Evolutionary conservation across 2,797 vertebrate species (phyloP).

Genomic region (Antennarius maculatus): DNA sequence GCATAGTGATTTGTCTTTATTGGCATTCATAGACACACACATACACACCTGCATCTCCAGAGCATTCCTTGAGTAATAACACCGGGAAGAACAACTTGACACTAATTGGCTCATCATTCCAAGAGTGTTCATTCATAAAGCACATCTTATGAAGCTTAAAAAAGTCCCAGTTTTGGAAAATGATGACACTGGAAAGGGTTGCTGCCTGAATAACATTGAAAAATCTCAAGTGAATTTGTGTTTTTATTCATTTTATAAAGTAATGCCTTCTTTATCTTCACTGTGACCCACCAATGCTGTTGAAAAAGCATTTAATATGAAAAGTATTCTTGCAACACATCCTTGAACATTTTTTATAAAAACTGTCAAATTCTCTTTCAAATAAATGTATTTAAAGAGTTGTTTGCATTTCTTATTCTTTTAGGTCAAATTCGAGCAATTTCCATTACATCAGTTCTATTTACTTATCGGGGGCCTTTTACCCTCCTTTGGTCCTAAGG

Average conservation of each 20-base stretch:
- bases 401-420: constrained; percentile 9
- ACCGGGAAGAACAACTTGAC: constrained; percentile 66
- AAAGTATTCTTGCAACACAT: constrained; percentile 4
- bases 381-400: constrained; percentile 15
- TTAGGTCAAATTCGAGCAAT: constrained; percentile 48
- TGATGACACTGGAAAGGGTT: constrained; percentile 41
- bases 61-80: constrained; percentile 56
- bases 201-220: constrained; percentile 45
- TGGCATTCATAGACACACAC: constrained; percentile 54
- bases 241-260: constrained; percentile 26
- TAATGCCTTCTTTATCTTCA: constrained; percentile 20
- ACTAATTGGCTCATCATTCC: constrained; percentile 74
- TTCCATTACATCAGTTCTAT: constrained; percentile 48
- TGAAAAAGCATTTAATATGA: constrained; percentile 32
- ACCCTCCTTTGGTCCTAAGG: constrained; percentile 55
- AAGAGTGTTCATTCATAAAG: constrained; percentile 64
- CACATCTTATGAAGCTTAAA: constrained; percentile 33
- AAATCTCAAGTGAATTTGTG: constrained; percentile 24
- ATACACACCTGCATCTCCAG: constrained; percentile 69
- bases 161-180: constrained; percentile 45
- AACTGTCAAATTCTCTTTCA: not conserved
- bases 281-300: constrained; percentile 6
- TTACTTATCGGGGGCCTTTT: constrained; percentile 49
- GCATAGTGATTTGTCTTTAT: constrained; percentile 67
- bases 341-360: constrained; percentile 4